A percentile compares a stretch with the other conserved stretches of the same genome.
Conservation (phyloP, 1,140 invertebrate species). For the Neuroterus valhalla region DNA sequence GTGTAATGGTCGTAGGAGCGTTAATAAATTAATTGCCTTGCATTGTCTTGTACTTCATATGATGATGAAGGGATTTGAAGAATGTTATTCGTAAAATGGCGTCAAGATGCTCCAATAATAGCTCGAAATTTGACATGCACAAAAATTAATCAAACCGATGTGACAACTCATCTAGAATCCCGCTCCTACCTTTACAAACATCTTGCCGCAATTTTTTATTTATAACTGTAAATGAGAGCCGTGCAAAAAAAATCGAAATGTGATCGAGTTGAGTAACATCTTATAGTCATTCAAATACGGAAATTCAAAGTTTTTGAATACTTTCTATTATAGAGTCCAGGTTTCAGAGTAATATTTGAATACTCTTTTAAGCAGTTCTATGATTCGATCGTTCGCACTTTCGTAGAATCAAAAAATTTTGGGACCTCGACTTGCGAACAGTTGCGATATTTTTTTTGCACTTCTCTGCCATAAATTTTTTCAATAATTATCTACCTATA, state of each 20-base stretch:
- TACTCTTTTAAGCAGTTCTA: too few relatives aligned
- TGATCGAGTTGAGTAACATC: too few relatives aligned
- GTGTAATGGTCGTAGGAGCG: not conserved
- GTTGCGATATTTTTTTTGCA: too few relatives aligned
- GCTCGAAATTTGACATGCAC: not conserved
- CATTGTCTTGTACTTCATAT: not conserved
- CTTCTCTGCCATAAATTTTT: not conserved
- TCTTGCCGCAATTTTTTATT: slow-evolving; percentile 1
- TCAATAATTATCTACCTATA: not conserved
- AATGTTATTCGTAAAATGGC: not conserved
- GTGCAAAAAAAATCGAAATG: too few relatives aligned
- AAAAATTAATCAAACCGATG: not conserved
- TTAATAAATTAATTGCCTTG: slow-evolving; percentile 5
- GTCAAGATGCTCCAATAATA: not conserved
- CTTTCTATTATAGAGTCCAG: too few relatives aligned
- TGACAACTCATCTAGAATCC: not conserved
- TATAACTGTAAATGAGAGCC: too few relatives aligned
- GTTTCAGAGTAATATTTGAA: too few relatives aligned
- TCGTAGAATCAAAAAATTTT: too few relatives aligned
- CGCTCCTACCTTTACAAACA: not conserved
- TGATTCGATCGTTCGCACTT: too few relatives aligned
- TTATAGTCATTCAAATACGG: too few relatives aligned
- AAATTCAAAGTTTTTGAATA: too few relatives aligned
- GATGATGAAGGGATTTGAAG: not conserved
- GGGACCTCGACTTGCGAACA: too few relatives aligned